Percentiles rank a stretch among this genome's conserved stretches.
phyloP scores from a whole-genome alignment of 2,797 vertebrate genomes.

The Trachurus trachurus region DNA sequence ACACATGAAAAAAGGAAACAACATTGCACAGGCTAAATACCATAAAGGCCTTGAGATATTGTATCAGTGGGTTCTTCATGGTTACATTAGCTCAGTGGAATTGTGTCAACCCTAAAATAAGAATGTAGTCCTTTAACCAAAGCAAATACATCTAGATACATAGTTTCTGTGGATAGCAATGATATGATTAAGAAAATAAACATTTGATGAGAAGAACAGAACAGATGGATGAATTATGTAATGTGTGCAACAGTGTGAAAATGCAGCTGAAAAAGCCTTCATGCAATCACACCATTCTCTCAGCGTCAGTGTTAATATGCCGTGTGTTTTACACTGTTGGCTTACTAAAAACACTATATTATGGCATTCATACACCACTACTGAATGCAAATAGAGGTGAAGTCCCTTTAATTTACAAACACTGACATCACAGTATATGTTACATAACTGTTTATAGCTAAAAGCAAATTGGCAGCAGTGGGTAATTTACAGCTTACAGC shows the following conservation, averaged over 20 bases:
- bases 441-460: neutral
- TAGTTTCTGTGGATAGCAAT: conserved; percentile 2
- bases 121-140: neutral
- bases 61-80: neutral
- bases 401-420: neutral
- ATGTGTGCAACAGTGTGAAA: conserved; percentile 35
- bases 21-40: neutral
- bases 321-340: conserved; percentile 5
- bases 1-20: neutral
- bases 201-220: conserved; percentile 3
- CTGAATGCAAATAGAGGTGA: neutral
- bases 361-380: conserved; percentile 3
- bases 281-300: neutral
- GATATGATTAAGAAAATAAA: neutral
- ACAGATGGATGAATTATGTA: conserved; percentile 45
- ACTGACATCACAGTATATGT: neutral
- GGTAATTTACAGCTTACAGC: neutral
- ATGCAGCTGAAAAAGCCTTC: conserved; percentile 21
- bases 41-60: neutral
- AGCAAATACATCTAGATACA: neutral
- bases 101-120: neutral
- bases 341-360: neutral
- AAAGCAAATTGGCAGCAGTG: neutral
- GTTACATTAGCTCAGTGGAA: neutral
- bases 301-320: conserved; percentile 9